phyloP scores from a whole-genome alignment of 35 echinoderm and acorn worm genomes.

The Ophiothrix spiculata region DNA sequence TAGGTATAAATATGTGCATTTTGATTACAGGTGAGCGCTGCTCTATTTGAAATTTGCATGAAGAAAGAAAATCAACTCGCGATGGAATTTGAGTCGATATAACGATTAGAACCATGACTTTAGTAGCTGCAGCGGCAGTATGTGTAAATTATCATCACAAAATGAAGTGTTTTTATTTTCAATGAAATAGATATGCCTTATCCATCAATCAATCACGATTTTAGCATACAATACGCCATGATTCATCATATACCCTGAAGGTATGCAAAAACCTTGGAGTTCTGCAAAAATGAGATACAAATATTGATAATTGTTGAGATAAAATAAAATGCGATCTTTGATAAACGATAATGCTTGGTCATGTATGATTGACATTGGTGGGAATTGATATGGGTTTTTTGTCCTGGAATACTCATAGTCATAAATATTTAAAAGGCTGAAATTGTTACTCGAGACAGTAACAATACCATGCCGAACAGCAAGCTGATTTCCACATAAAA shows the following conservation, averaged over 20 bases:
- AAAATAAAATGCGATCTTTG: background rate
- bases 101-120: background rate
- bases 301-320: background rate
- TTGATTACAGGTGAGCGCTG: slow-evolving; percentile 11
- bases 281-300: background rate
- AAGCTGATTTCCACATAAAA: too few species aligned
- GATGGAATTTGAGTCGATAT: background rate
- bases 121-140: too few species aligned
- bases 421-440: too few species aligned
- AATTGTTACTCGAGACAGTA: too few species aligned
- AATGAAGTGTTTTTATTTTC: too few species aligned
- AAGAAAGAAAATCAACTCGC: background rate
- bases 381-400: too few species aligned
- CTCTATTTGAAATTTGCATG: background rate
- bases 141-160: too few species aligned
- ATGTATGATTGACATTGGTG: background rate
- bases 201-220: background rate
- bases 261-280: background rate
- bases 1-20: background rate
- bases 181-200: too few species aligned
- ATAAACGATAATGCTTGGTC: background rate
- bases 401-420: too few species aligned
- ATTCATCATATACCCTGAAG: background rate
- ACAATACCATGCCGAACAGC: too few species aligned
- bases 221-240: background rate